phyloP scores from a whole-genome alignment of 1,140 invertebrate genomes.

The Sesamia nonagrioides region DNA sequence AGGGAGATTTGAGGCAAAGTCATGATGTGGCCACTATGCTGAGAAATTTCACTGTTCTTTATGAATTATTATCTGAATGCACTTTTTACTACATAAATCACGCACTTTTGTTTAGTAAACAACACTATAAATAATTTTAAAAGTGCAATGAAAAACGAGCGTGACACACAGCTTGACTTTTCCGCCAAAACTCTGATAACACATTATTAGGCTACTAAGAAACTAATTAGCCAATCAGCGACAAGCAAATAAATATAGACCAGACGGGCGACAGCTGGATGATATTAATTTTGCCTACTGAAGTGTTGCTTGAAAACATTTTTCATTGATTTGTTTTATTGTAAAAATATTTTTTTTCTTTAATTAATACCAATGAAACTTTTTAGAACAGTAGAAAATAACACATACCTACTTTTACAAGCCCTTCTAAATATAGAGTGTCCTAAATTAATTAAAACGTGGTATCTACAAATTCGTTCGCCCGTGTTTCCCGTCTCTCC shows the following conservation, averaged over 20 bases:
- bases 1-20: no score
- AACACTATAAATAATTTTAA: no score
- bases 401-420: neutral
- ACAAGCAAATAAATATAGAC: slow-evolving; percentile 23
- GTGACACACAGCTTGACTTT: no score
- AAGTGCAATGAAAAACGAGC: no score
- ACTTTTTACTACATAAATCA: no score
- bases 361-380: neutral
- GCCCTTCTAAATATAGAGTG: slow-evolving; percentile 49
- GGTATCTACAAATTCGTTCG: slow-evolving; percentile 53
- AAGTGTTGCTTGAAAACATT: neutral
- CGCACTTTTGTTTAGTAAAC: no score
- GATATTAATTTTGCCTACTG: slow-evolving; percentile 26
- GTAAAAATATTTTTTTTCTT: neutral
- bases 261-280: slow-evolving; percentile 1
- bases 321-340: neutral
- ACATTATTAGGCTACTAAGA: slow-evolving; percentile 9
- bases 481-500: slow-evolving; percentile 62
- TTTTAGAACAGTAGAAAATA: neutral
- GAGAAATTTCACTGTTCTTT: no score
- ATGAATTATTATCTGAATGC: no score
- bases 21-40: no score
- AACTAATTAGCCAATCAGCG: slow-evolving; percentile 9
- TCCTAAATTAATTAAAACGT: slow-evolving; percentile 65
- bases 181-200: no score